phyloP scores from a whole-genome alignment of 2,888 invertebrate genomes.

The Synanthedon vespiformis region DNA sequence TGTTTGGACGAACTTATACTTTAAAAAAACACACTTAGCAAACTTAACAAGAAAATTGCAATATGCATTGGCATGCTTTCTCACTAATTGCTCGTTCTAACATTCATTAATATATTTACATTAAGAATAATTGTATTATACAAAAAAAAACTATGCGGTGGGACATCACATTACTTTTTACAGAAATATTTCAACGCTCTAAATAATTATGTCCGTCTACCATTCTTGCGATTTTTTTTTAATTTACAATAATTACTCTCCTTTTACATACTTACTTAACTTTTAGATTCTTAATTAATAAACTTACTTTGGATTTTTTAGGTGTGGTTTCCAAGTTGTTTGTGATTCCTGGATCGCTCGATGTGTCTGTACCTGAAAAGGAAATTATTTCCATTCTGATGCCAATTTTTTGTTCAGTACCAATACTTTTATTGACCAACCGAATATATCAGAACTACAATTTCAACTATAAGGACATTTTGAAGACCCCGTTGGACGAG shows the following conservation, averaged over 20 bases:
- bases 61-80: conserved; percentile 28
- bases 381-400: neutral
- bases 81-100: conserved; percentile 39
- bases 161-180: conserved; percentile 15
- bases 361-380: conserved; percentile 58
- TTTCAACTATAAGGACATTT: too few species aligned
- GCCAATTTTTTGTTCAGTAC: too few species aligned
- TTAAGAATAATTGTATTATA: conserved; percentile 32
- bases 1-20: conserved; percentile 9
- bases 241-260: neutral
- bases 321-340: conserved; percentile 63
- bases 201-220: conserved; percentile 20
- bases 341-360: conserved; percentile 57
- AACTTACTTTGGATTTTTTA: conserved; percentile 56
- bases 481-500: too few species aligned
- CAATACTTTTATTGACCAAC: too few species aligned
- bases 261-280: too few species aligned
- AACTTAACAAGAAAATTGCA: conserved; percentile 36
- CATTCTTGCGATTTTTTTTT: conserved; percentile 24
- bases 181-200: neutral
- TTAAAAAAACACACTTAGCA: conserved; percentile 20
- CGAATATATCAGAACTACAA: too few species aligned
- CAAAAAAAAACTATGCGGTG: conserved; percentile 21
- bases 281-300: neutral
- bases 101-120: conserved; percentile 40